Percentiles rank a stretch among this genome's conserved stretches.
phyloP scores from a whole-genome alignment of 2,888 invertebrate genomes.

The Mylabris sibirica region DNA sequence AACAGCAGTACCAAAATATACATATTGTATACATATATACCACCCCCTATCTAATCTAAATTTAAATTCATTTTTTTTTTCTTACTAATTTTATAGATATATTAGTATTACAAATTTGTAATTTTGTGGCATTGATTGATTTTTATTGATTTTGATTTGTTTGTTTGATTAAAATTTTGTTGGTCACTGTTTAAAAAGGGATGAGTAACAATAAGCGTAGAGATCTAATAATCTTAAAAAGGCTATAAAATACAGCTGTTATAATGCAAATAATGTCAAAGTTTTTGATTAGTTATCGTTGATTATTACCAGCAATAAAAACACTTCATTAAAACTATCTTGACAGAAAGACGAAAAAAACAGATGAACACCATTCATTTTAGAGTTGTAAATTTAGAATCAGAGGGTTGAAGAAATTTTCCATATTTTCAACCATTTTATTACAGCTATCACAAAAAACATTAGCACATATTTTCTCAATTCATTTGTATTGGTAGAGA shows the following conservation, averaged over 20 bases:
- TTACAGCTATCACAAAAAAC: no score
- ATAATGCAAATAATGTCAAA: constrained; percentile 51
- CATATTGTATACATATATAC: constrained; percentile 9
- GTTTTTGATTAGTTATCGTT: constrained; percentile 47
- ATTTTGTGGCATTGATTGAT: no score
- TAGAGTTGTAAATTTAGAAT: no score
- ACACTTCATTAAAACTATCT: not conserved
- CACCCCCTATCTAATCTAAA: constrained; percentile 11
- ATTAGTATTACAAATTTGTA: not conserved
- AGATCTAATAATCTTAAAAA: constrained; percentile 53
- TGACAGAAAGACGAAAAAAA: not conserved
- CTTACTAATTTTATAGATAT: constrained; percentile 15
- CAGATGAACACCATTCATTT: no score
- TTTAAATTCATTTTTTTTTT: not conserved
- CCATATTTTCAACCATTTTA: no score
- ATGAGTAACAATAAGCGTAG: constrained; percentile 38
- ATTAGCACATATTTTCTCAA: no score
- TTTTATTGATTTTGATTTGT: not conserved
- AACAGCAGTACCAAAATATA: constrained; percentile 52
- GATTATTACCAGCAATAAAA: constrained; percentile 20
- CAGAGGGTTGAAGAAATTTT: no score
- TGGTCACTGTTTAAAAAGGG: constrained; percentile 18
- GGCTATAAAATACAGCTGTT: constrained; percentile 54
- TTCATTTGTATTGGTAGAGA: no score
- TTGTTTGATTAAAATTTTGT: constrained; percentile 20